These are phyloP conservation scores for Panopea generosa DNA, from an alignment of 2,888 invertebrate genomes.

Conservation along the genomic window DNA sequence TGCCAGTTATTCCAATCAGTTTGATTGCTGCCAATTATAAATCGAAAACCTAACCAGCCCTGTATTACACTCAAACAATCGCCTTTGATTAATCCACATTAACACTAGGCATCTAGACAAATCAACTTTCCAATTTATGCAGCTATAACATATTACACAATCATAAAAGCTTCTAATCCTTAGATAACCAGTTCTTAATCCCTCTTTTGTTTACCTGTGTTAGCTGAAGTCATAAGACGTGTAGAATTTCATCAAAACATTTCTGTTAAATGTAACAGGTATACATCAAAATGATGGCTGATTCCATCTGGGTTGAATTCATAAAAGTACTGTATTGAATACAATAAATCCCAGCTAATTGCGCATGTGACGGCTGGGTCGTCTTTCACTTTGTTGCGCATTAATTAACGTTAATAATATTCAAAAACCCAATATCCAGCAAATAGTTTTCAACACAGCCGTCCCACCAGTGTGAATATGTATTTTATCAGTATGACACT, in stretches of 20 bases:
- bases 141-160: constrained; percentile 38
- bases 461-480: no score
- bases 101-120: constrained; percentile 32
- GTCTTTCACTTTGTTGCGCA: neutral
- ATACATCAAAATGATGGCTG: no score
- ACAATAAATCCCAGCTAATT: no score
- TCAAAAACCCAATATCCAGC: neutral
- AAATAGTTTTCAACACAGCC: no score
- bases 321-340: no score
- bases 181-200: constrained; percentile 28
- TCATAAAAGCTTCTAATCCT: constrained; percentile 37
- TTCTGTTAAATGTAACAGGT: no score
- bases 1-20: neutral
- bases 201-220: constrained; percentile 42
- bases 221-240: constrained; percentile 12
- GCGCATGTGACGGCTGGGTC: neutral
- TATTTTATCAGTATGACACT: no score
- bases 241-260: neutral
- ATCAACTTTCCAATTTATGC: constrained; percentile 28
- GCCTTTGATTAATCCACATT: constrained; percentile 24
- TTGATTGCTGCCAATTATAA: neutral
- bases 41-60: neutral
- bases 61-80: neutral
- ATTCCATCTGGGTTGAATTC: no score
- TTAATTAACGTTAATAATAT: neutral